Evolutionary conservation across 2,888 invertebrate genomes (phyloP).

Genomic region (Parascotia fuliginaria): DNA sequence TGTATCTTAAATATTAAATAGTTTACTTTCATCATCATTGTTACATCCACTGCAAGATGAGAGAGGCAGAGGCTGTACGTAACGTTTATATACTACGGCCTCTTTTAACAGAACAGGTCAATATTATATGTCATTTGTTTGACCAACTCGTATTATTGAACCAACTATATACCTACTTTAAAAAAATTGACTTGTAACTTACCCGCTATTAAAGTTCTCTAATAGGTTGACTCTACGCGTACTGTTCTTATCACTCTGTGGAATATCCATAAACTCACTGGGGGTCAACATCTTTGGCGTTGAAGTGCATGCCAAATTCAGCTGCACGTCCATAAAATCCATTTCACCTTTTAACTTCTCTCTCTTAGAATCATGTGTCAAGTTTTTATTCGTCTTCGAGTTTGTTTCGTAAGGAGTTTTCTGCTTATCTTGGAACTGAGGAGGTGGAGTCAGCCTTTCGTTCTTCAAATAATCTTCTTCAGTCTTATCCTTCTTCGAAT

Average conservation of each 20-base stretch:
- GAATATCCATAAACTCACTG: slow-evolving; percentile 68
- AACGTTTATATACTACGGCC: too few relatives aligned
- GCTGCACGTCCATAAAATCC: slow-evolving; percentile 73
- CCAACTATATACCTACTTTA: too few relatives aligned
- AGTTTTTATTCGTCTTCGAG: slow-evolving; percentile 65
- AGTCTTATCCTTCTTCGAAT: slow-evolving; percentile 56
- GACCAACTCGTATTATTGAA: too few relatives aligned
- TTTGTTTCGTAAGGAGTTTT: slow-evolving; percentile 67
- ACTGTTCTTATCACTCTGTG: slow-evolving; percentile 61
- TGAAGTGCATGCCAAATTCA: slow-evolving; percentile 78
- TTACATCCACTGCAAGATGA: too few relatives aligned
- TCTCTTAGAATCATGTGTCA: slow-evolving; percentile 76
- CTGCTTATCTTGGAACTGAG: slow-evolving; percentile 78
- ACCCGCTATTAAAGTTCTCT: slow-evolving; percentile 77
- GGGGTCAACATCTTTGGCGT: slow-evolving; percentile 82
- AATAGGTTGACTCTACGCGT: slow-evolving; percentile 68
- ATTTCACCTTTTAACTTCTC: slow-evolving; percentile 79
- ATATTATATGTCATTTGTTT: too few relatives aligned
- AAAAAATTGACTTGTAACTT: too few relatives aligned
- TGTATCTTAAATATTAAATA: too few relatives aligned
- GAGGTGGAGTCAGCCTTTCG: slow-evolving; percentile 74
- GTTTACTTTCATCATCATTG: too few relatives aligned
- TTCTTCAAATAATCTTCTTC: slow-evolving; percentile 61
- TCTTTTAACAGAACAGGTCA: too few relatives aligned
- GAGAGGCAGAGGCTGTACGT: too few relatives aligned